Percentiles rank a stretch among this genome's conserved stretches.
phyloP scores from a whole-genome alignment of 2,113 vertebrate species.

The Cyprinus carpio region DNA sequence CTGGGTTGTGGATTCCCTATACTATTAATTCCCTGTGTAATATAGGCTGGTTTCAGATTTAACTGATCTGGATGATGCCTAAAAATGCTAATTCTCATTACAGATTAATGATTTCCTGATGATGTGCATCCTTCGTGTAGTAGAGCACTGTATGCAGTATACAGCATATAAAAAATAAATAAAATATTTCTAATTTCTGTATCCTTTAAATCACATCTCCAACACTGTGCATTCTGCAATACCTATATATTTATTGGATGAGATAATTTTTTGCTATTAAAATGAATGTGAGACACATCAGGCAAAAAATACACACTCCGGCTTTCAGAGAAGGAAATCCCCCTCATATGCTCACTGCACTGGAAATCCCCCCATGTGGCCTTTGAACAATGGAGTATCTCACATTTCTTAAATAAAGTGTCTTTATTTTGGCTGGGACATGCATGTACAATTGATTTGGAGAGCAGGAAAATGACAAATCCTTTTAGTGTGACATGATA shows the following conservation, averaged over 20 bases:
- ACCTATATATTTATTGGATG: neutral
- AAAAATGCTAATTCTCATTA: neutral
- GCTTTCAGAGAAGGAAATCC: slow-evolving; percentile 19
- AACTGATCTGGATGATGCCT: neutral
- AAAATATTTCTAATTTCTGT: neutral
- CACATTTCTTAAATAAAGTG: neutral
- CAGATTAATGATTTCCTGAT: neutral
- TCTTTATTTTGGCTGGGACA: neutral
- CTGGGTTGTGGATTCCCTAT: neutral
- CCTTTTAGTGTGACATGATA: slow-evolving; percentile 8
- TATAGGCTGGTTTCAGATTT: neutral
- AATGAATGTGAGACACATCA: neutral
- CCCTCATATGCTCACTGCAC: neutral
- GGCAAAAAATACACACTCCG: slow-evolving; percentile 4
- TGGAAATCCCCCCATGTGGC: slow-evolving; percentile 5
- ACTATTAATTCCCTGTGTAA: neutral
- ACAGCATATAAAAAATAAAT: neutral
- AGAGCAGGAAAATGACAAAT: slow-evolving; percentile 1
- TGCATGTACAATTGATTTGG: slow-evolving; percentile 11
- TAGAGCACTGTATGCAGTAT: neutral
- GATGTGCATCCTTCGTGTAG: neutral
- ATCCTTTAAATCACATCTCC: neutral
- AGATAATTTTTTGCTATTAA: neutral
- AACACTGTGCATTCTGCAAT: neutral
- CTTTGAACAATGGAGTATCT: neutral